These are phyloP conservation scores for Rhopalosiphum nymphaeae DNA, from an alignment of 2,888 invertebrate genomes.

Conservation along the genomic window DNA sequence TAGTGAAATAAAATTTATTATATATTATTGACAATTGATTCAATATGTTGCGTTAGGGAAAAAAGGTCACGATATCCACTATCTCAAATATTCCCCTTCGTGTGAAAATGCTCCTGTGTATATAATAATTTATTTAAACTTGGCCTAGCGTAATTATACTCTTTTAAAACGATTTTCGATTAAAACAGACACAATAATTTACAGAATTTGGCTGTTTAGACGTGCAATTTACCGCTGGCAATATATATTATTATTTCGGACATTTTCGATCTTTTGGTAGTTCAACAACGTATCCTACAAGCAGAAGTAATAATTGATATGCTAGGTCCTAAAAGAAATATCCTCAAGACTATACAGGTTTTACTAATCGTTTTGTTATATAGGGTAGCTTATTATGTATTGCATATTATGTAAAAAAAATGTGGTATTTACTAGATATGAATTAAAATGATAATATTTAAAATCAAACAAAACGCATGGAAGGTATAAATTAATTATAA, in stretches of 20 bases:
- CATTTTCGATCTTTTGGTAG: not conserved
- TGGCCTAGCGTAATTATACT: not conserved
- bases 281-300: not conserved
- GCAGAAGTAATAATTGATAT: not conserved
- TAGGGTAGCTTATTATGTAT: not conserved
- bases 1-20: not conserved
- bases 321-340: not conserved
- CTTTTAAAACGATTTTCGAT: not conserved
- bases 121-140: conserved; percentile 2
- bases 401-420: not conserved
- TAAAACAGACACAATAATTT: not conserved
- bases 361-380: not conserved
- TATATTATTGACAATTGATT: not conserved
- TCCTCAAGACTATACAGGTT: not conserved
- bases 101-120: not conserved
- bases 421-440: not conserved
- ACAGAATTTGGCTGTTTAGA: not conserved
- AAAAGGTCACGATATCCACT: not conserved
- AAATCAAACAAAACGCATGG: not conserved
- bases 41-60: not conserved
- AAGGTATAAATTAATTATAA: not conserved
- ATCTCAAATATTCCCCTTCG: not conserved
- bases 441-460: not conserved
- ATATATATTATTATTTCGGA: not conserved
- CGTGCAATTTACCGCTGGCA: not conserved